Evolutionary conservation across 2,113 vertebrate genomes (phyloP).

Genomic region (Xerus inauris): DNA sequence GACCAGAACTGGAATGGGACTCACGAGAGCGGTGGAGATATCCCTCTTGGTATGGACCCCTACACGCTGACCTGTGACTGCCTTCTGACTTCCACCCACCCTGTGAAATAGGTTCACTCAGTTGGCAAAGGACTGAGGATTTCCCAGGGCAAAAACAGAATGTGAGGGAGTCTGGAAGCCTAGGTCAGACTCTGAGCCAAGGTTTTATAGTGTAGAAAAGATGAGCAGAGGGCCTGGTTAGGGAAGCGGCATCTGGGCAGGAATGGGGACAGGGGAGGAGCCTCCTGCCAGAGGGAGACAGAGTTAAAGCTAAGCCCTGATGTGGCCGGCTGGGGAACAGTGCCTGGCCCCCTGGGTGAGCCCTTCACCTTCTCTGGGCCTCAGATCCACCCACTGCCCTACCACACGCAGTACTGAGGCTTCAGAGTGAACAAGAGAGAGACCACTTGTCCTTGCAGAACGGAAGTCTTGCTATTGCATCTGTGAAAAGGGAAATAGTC

Average conservation of each 20-base stretch:
- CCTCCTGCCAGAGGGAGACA: not conserved
- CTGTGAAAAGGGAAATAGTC: not conserved
- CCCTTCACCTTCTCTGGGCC: not conserved
- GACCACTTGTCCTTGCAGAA: not conserved
- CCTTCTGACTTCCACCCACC: not conserved
- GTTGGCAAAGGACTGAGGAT: not conserved
- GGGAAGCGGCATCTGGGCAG: too few relatives aligned
- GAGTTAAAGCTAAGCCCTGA: not conserved
- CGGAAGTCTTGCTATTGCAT: too few relatives aligned
- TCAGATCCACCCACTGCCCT: too few relatives aligned
- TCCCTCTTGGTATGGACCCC: not conserved
- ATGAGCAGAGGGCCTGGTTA: rapidly evolving
- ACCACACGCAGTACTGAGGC: too few relatives aligned
- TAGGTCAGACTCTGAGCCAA: not conserved
- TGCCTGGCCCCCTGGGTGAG: not conserved
- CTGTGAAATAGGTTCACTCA: not conserved
- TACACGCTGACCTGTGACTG: not conserved
- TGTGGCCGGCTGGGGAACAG: not conserved
- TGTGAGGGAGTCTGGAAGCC: not conserved
- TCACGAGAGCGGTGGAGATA: too few relatives aligned
- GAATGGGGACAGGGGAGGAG: not conserved
- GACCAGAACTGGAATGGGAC: not conserved
- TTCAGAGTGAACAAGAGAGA: not conserved
- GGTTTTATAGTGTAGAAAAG: too few relatives aligned
- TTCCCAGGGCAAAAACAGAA: not conserved